phyloP scores from a whole-genome alignment of 1,140 invertebrate species.

The Ceratina calcarata region DNA sequence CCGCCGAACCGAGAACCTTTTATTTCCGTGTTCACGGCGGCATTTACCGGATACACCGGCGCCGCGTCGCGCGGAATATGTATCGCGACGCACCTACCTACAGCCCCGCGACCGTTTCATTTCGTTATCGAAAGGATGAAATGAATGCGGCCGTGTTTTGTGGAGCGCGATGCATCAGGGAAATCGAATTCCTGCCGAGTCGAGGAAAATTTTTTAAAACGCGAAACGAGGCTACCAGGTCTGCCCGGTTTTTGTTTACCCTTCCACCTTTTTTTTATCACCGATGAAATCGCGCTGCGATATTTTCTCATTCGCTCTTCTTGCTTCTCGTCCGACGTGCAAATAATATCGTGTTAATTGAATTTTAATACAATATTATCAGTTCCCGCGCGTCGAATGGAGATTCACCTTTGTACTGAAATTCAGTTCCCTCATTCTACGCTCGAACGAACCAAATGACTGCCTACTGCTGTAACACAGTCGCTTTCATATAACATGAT shows the following conservation, averaged over 20 bases:
- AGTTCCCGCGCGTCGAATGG: neutral
- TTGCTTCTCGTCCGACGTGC: neutral
- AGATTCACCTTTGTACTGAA: neutral
- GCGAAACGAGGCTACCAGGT: constrained; percentile 24
- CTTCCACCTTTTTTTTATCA: neutral
- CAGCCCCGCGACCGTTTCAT: constrained; percentile 2
- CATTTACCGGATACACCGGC: constrained; percentile 17
- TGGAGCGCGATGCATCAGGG: constrained; percentile 32
- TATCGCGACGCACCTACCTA: no score
- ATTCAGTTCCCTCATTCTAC: neutral
- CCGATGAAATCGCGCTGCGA: neutral
- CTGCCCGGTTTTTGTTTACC: neutral
- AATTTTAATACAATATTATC: constrained; percentile 30
- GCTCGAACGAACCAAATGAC: neutral
- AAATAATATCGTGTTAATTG: constrained; percentile 23
- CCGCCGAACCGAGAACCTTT: constrained; percentile 5
- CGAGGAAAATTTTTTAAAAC: constrained; percentile 38
- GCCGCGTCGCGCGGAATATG: neutral
- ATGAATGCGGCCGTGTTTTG: constrained; percentile 20
- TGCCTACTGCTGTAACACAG: no score
- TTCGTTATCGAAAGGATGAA: constrained; percentile 19
- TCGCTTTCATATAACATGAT: no score
- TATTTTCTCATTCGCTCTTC: neutral
- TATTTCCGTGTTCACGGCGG: neutral
- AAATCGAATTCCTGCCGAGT: constrained; percentile 39